These are phyloP conservation scores for Parambassis ranga DNA, from an alignment of 2,797 vertebrate genomes.

Conservation along the genomic window DNA sequence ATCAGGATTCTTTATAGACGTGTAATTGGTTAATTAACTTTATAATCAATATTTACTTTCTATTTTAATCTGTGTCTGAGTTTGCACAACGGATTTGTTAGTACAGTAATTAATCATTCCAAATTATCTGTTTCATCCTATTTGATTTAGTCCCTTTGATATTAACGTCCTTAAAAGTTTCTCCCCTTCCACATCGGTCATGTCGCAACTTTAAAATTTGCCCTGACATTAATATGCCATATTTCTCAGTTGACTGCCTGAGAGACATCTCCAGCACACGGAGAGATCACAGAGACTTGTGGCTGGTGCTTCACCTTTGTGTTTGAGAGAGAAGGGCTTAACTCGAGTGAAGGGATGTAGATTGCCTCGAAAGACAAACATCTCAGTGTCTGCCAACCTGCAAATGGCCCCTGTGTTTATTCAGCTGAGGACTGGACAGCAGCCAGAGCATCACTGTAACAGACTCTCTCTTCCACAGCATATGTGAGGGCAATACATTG, in stretches of 20 bases:
- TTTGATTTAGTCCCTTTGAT: slow-evolving; percentile 43
- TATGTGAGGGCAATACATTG: slow-evolving; percentile 84
- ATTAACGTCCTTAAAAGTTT: slow-evolving; percentile 31
- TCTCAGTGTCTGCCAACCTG: slow-evolving; percentile 79
- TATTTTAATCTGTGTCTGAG: slow-evolving; percentile 42
- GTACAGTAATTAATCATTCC: slow-evolving; percentile 30
- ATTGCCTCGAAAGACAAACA: slow-evolving; percentile 76
- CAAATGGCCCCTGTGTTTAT: slow-evolving; percentile 87
- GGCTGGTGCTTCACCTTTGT: slow-evolving; percentile 48
- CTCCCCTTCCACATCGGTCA: background rate
- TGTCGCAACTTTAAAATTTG: slow-evolving; percentile 26
- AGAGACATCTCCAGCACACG: background rate
- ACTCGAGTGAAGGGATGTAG: slow-evolving; percentile 48
- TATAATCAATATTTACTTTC: slow-evolving; percentile 46
- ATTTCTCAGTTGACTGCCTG: background rate
- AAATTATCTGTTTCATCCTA: slow-evolving; percentile 39
- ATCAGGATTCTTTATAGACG: slow-evolving; percentile 37
- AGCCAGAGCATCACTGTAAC: slow-evolving; percentile 85
- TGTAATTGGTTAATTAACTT: slow-evolving; percentile 58
- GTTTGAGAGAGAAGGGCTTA: slow-evolving; percentile 48
- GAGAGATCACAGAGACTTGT: slow-evolving; percentile 25
- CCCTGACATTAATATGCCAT: slow-evolving; percentile 1
- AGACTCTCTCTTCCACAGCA: slow-evolving; percentile 75
- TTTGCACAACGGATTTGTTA: slow-evolving; percentile 52
- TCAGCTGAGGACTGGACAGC: slow-evolving; percentile 87